Evolutionary conservation across 2,113 vertebrate genomes (phyloP), one percentile per base, ranked within the genome.

Genomic region (Monarcha castaneiventris): DNA sequence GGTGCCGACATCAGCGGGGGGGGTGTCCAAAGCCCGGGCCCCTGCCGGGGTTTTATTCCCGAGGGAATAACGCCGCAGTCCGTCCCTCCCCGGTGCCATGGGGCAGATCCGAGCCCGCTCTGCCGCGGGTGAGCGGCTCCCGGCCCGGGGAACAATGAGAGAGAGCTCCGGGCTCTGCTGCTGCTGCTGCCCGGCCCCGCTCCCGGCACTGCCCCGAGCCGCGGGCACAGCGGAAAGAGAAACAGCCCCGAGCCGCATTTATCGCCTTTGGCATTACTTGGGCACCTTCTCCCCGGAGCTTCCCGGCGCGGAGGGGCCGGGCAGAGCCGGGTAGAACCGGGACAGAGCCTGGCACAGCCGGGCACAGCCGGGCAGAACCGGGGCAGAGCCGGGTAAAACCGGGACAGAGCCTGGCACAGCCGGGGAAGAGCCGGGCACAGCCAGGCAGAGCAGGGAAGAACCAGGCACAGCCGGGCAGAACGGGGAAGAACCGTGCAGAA

Each of bases 1-100:
- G 91, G 87, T 39, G 95, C n/a, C 72, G 93, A 80, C 89, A 96
- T 71, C 97, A 86, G 58, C 27, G 75, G 44, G 3, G 10, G 22
- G 22, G n/a, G n/a, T n/a, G 1, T 4, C 25, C 61, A 14, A 30
- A 55, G 37, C 6, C 10, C 63, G 20, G 23, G 1, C 16, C 13
- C 8, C 51, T 4, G 1, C 0, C 2, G 29, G 48, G 18, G 1
- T 16, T 37, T 3, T 3, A 26, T 69, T 83, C 30, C 77, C 22
- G 16, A 13, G 25, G 41, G 26, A 11, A 23, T 1, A 19, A 7
- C 0, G 11, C 1, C 9, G 71, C 3, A 3, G 44, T 30, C 93
- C 26, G 6, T 41, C 29, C 89, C 92, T 95, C 78, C 68, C 58
- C 27, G 6, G 55, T 1, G 39, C 41, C 77, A 62, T n/a, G n/a